Base-by-base conservation (phyloP, 1,140 invertebrate genomes). In the Antheraea pernyi region DNA sequence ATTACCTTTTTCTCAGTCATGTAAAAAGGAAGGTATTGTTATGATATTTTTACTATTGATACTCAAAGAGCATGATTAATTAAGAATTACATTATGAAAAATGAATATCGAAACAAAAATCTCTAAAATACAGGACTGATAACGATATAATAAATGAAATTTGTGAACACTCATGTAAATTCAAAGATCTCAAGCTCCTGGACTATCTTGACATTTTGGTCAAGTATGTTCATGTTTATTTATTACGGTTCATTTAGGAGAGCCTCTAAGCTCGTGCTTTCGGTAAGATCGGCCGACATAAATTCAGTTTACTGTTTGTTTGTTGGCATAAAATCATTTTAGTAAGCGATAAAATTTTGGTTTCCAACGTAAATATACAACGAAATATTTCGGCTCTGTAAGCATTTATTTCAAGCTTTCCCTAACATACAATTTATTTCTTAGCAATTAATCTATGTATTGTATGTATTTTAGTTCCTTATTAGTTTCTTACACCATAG, bases 181-280 rank as follows among this genome's bases (percentile, higher is more conserved):
- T 53, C 16, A 16, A 53, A 53, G 11, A 53, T 53, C 7, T 22
- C 60, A 16, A 46, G 42, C 64, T 65, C 46, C 11, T 5, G 11
- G 18, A 53, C 64, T 48, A 65, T 37, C 30, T 39, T 42, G 64
- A 65, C 64, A 48, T 65, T 65, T 65, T 65, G 64, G 64, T 65
- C 64, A 65, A 65, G 64, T 19, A 39, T 65, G 64, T 65, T 65
- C 64, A 65, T 65, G 64, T 65, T 65, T 65, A 65, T 65, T 65
- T 65, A 65, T 65, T 65, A 65, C 39, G 64, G 64, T 65, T 65
- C 64, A 65, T 65, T 65, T 65, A 30, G 42, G 64, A 18, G 37
- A 18, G 64, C n/a, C 19, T 42, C 64, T 65, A 30, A 65, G 64
- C 64, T 42, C 39, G 64, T 13, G 61, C 61, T 30, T 63, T 36